Percentiles rank a stretch among this genome's conserved stretches.
phyloP scores from a whole-genome alignment of 2,113 vertebrate species.

The Rynchops niger region DNA sequence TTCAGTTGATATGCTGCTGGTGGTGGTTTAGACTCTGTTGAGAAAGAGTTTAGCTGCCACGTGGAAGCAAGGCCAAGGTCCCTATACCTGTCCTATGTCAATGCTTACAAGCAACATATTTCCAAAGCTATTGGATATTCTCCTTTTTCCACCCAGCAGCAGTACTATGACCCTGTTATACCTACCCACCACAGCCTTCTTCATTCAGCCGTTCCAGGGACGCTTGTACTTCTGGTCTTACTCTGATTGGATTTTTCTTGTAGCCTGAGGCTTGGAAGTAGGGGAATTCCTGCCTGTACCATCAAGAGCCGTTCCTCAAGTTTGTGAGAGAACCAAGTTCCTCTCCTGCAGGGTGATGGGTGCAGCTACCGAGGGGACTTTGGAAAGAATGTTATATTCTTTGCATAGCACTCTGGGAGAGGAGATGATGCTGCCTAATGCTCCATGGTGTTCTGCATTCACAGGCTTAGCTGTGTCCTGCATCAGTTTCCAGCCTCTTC shows the following conservation, averaged over 20 bases:
- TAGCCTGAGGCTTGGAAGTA: background rate
- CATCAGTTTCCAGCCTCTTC: background rate
- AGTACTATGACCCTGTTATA: fast-evolving
- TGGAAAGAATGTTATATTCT: background rate
- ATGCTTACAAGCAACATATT: background rate
- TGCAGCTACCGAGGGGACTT: background rate
- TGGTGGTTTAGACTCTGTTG: background rate
- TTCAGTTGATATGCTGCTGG: background rate
- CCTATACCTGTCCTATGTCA: background rate
- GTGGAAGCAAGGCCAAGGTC: background rate
- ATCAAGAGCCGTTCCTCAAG: background rate
- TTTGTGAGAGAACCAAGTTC: background rate
- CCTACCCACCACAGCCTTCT: background rate
- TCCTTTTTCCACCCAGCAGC: background rate
- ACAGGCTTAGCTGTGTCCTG: background rate
- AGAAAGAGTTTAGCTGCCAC: background rate
- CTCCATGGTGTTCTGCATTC: background rate
- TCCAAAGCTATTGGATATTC: background rate
- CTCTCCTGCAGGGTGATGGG: background rate
- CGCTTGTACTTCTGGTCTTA: background rate
- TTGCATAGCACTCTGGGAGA: background rate
- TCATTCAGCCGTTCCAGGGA: background rate
- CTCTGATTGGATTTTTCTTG: background rate
- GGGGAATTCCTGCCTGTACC: background rate
- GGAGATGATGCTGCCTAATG: background rate